Evolutionary conservation across 2,888 invertebrate species (phyloP).

Genomic region (Watsonalla binaria): DNA sequence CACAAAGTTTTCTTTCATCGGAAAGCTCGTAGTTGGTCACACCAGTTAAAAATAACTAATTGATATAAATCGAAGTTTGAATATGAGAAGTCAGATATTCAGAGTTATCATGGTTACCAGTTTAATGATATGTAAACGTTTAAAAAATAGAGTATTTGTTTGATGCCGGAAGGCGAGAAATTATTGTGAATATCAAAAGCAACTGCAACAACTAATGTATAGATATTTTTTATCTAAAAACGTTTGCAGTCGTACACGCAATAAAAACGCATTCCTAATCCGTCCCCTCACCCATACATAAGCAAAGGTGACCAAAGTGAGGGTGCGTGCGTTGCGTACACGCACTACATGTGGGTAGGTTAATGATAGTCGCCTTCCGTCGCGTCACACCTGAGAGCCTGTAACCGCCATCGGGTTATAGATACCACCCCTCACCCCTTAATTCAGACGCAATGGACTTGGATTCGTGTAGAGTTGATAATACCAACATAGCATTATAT

Average conservation of each 20-base stretch:
- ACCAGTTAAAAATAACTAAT: no score
- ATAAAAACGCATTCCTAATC: constrained; percentile 43
- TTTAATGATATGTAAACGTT: no score
- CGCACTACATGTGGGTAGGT: constrained; percentile 66
- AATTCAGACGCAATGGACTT: constrained; percentile 51
- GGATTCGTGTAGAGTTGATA: constrained; percentile 38
- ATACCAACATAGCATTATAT: constrained; percentile 2
- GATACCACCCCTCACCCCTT: constrained; percentile 69
- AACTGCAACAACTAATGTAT: neutral
- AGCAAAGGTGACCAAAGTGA: constrained; percentile 37
- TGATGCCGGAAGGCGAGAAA: no score
- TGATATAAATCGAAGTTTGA: no score
- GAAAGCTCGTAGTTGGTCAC: no score
- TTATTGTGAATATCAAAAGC: no score
- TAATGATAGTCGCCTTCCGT: constrained; percentile 77
- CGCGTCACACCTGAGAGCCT: constrained; percentile 78
- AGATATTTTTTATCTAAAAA: neutral
- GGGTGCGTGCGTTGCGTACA: constrained; percentile 42
- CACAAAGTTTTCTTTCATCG: no score
- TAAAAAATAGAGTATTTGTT: no score
- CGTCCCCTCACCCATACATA: constrained; percentile 51
- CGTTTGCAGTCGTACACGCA: constrained; percentile 6
- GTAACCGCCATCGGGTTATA: constrained; percentile 74
- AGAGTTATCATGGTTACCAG: no score
- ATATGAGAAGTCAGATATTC: no score